Evolutionary conservation across 2,888 invertebrate genomes (phyloP), one percentile per base, ranked within the genome.

Genomic region (Spialia ferax): DNA sequence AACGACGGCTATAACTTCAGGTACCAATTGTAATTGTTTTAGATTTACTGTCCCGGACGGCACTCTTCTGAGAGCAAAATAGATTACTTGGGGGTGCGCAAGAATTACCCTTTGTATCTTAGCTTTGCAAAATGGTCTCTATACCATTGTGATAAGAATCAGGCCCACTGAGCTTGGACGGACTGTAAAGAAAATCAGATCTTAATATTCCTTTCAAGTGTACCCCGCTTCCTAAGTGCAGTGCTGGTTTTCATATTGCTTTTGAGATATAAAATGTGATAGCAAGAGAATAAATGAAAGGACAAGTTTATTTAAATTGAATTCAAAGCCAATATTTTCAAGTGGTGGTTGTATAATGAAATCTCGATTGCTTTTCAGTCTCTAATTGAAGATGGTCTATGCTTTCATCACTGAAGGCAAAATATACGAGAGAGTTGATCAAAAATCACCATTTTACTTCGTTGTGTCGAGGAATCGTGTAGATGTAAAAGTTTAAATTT

Each of bases 11-110:
- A 48, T 48, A 10, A 48, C 18, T 48, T 48, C 45, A 48, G 45
- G 45, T 48, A 48, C 18, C 45, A 48, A 48, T 20, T 48, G 45
- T 48, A 48, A 48, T 48, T 48, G 18, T 20, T 48, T 48, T 48
- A 48, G 20, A 48, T 48, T 48, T 20, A 48, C 11, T 48, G 48
- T 48, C 11, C 18, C 10, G 20, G 20, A 48, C 10, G 20, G 20
- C 48, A 20, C 20, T 48, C 48, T 20, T 11, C 48, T 11, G 18
- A 20, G 48, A 18, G 20, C 15, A 48, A 48, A 48, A 48, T 48
- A 48, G 10, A 48, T 48, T 48, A 48, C 48, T 48, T 20, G 48
- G 48, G 48, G 20, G 48, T 48, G 48, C 48, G 48, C 20, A 20
- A 20, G 48, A 48, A 48, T 48, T 10, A 18, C 48, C 11, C 20